Conservation (phyloP, 2,888 invertebrate species). For the Thymelicus sylvestris region DNA sequence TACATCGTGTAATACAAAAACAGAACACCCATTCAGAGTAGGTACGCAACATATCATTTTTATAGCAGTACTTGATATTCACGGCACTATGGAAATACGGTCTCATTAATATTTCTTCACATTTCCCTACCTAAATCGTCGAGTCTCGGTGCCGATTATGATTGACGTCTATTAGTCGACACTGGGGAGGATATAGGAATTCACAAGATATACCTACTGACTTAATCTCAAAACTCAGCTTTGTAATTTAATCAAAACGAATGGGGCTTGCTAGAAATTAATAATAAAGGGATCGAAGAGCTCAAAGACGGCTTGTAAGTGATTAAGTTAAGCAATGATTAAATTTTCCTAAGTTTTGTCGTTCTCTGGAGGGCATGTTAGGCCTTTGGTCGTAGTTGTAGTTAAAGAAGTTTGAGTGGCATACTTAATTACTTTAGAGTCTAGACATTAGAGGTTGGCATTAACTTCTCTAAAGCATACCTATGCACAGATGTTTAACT, state of each 20-base stretch:
- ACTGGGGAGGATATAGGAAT: constrained; percentile 12
- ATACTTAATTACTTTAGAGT: too few species aligned
- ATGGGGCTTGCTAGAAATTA: constrained; percentile 22
- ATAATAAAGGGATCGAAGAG: constrained; percentile 14
- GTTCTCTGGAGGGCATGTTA: too few species aligned
- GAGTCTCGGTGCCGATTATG: constrained; percentile 8
- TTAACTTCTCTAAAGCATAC: too few species aligned
- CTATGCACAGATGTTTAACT: too few species aligned
- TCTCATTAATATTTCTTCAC: constrained; percentile 20
- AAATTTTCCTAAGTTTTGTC: background rate
- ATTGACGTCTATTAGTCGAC: constrained; percentile 22
- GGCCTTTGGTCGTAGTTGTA: too few species aligned
- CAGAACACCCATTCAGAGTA: background rate
- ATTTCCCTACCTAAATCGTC: background rate
- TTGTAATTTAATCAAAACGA: constrained; percentile 30
- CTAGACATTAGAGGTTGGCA: too few species aligned
- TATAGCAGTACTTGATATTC: constrained; percentile 25
- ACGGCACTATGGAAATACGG: constrained; percentile 16
- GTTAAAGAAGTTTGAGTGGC: too few species aligned
- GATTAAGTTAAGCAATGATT: constrained; percentile 1
- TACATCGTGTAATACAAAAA: constrained; percentile 2
- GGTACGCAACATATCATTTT: constrained; percentile 9
- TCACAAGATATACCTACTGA: constrained; percentile 15
- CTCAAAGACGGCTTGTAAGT: background rate
- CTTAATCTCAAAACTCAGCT: constrained; percentile 13